Base-by-base conservation (phyloP, 2,888 invertebrate genomes). In the Lasiommata megera region DNA sequence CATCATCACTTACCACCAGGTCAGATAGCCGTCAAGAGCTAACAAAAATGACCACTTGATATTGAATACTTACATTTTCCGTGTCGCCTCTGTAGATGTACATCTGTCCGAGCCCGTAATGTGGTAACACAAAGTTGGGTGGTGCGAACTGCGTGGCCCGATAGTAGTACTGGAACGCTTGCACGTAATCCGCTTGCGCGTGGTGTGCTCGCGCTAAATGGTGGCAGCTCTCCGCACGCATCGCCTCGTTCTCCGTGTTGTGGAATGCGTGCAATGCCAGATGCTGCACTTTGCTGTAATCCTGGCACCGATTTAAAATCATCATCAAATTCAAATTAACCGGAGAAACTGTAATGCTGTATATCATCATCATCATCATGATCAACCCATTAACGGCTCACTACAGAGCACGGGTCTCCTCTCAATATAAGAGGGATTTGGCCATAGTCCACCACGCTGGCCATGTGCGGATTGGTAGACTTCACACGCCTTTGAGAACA, bases 31-130 rank as follows among this genome's bases (percentile, higher is more conserved):
- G n/a, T n/a, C n/a, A n/a, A n/a, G n/a, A n/a, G n/a, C n/a, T n/a
- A n/a, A n/a, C n/a, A n/a, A n/a, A n/a, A n/a, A n/a, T n/a, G n/a
- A n/a, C n/a, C n/a, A n/a, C n/a, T n/a, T n/a, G n/a, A n/a, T n/a
- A n/a, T n/a, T n/a, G n/a, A n/a, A 23, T 18, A 88, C 93, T 93
- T 91, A 96, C 96, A 86, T 97, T 97, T 85, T 98, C 98, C 0
- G 95, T 94, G 77, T 99, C 99, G 0, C 97, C 97, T 77, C 99
- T 93, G 79, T 98, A 97, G 67, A 99, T 98, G 79, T 99, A 99
- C 98, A 99, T 99, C 84, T 99, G 99, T 0, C 99, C 99, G 0
- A 99, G 92, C 0, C 99, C 99, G 84, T 98, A 99, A 88, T 98
- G 97, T 0, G 99, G 99, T 55, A 99, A 87, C 0, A 99, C 98